Conservation (phyloP, 2,888 invertebrate genomes). For the Drosophila neoperkinsi region DNA sequence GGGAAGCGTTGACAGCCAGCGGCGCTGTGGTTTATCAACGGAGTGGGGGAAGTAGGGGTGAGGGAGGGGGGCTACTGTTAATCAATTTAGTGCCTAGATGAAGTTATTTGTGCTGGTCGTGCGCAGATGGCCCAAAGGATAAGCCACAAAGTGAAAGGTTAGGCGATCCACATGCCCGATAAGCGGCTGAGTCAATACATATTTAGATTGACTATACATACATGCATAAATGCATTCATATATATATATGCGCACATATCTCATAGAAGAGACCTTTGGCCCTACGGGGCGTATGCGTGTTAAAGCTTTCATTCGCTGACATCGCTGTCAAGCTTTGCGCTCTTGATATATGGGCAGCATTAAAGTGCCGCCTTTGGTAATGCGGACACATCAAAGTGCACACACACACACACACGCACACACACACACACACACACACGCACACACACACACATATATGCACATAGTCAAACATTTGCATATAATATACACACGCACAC, state of each 20-base stretch:
- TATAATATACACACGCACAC: constrained; percentile 42
- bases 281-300: constrained; percentile 74
- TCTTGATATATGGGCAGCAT: constrained; percentile 70
- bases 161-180: constrained; percentile 45
- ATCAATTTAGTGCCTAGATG: constrained; percentile 72
- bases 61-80: constrained; percentile 65
- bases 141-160: constrained; percentile 37
- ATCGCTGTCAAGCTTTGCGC: constrained; percentile 67
- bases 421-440: constrained; percentile 16
- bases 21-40: constrained; percentile 1
- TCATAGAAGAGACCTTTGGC: constrained; percentile 19
- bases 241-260: neutral
- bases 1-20: constrained; percentile 71
- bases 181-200: constrained; percentile 16
- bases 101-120: constrained; percentile 57
- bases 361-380: constrained; percentile 74
- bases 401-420: constrained; percentile 39
- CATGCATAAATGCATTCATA: constrained; percentile 1
- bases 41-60: neutral
- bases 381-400: constrained; percentile 75
- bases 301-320: constrained; percentile 59
- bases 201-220: neutral
- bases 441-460: neutral
- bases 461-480: constrained; percentile 63
- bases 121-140: constrained; percentile 60